Evolutionary conservation across 2,797 vertebrate species (phyloP).

Genomic region (Melanotaenia maccullochi): DNA sequence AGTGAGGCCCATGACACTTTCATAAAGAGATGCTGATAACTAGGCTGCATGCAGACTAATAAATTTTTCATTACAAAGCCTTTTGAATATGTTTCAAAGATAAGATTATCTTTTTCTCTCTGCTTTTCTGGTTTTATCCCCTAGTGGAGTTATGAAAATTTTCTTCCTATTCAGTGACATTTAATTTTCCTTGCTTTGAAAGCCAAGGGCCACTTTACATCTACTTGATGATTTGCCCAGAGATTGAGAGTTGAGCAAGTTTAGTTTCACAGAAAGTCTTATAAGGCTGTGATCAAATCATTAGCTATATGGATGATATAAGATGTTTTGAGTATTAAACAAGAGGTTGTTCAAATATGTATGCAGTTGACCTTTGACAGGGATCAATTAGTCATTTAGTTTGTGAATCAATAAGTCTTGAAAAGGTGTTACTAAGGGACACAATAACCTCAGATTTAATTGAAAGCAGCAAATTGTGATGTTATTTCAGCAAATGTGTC

Average conservation of each 20-base stretch:
- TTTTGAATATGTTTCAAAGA: conserved; percentile 63
- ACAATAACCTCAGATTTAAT: neutral
- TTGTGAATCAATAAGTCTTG: neutral
- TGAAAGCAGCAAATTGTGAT: too few species aligned
- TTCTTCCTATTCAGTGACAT: conserved; percentile 35
- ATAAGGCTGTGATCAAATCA: neutral
- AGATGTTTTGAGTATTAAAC: neutral
- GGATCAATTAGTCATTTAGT: neutral
- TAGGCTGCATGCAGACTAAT: conserved; percentile 51
- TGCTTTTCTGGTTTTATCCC: neutral
- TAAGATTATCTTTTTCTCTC: conserved; percentile 54
- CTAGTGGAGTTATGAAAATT: conserved; percentile 51
- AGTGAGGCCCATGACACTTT: conserved; percentile 32
- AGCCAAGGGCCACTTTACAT: conserved; percentile 22
- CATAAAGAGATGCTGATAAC: conserved; percentile 53
- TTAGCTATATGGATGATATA: neutral
- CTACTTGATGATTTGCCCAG: conserved; percentile 4
- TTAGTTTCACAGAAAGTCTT: conserved; percentile 19
- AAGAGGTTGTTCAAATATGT: neutral
- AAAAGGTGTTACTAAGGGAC: neutral
- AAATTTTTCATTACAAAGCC: conserved; percentile 71
- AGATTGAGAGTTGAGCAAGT: conserved; percentile 12
- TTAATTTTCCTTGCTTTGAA: conserved; percentile 27
- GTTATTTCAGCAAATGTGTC: too few species aligned
- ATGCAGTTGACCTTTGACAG: neutral